Evolutionary conservation across 2,113 vertebrate species (phyloP).

Genomic region (Ranitomeya variabilis): DNA sequence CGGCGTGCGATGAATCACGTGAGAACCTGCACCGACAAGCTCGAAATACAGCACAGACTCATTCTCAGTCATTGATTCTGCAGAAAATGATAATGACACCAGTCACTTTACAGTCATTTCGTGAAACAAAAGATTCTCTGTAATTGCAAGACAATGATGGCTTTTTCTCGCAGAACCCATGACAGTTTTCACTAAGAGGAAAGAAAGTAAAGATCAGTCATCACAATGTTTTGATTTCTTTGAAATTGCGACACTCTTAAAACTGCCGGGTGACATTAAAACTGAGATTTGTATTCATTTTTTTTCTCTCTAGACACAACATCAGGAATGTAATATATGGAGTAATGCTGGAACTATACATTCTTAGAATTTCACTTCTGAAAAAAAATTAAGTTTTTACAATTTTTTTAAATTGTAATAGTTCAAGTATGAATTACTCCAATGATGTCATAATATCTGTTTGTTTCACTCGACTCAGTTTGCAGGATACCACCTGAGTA

Average conservation of each 20-base stretch:
- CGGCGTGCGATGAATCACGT: neutral
- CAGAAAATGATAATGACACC: constrained; percentile 15
- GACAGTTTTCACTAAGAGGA: constrained; percentile 16
- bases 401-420: too few species aligned
- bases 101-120: constrained; percentile 43
- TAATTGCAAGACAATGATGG: constrained; percentile 31
- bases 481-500: too few species aligned
- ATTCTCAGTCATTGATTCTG: constrained; percentile 4
- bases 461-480: too few species aligned
- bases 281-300: constrained; percentile 22
- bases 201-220: constrained; percentile 38
- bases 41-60: neutral
- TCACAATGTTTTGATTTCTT: constrained; percentile 53
- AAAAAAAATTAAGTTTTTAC: too few species aligned
- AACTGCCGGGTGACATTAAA: constrained; percentile 37
- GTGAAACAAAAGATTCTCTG: constrained; percentile 42
- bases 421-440: too few species aligned
- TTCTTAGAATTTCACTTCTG: neutral
- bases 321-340: neutral
- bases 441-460: too few species aligned
- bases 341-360: neutral
- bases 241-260: constrained; percentile 11
- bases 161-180: constrained; percentile 18
- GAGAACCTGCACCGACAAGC: neutral
- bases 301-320: constrained; percentile 25